Conservation (phyloP, 2,113 vertebrate species). For the Nycticebus coucang region DNA sequence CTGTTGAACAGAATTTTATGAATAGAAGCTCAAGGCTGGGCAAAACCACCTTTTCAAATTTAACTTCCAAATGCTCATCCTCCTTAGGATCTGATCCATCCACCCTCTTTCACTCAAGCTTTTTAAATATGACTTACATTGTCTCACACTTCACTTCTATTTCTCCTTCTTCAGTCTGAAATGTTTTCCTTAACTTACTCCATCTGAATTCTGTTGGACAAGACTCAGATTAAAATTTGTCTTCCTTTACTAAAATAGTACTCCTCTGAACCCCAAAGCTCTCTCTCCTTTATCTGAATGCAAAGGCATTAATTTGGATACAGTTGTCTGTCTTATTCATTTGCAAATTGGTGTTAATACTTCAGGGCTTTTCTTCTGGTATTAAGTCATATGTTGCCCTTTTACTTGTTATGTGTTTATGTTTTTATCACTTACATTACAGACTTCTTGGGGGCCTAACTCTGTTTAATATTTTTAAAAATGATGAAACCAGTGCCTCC, state of each 20-base stretch:
- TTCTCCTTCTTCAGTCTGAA: not conserved
- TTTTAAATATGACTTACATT: not conserved
- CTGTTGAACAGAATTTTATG: not conserved
- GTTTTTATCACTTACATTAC: not conserved
- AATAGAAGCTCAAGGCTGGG: not conserved
- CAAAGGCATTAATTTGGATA: not conserved
- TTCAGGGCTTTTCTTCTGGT: not conserved
- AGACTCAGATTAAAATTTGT: not conserved
- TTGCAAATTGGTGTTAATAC: not conserved
- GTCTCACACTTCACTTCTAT: not conserved
- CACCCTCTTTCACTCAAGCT: not conserved
- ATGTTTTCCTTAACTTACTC: not conserved
- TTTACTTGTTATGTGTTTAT: not conserved
- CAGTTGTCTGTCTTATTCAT: not conserved
- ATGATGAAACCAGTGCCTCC: not conserved
- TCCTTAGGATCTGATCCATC: not conserved
- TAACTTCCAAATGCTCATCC: not conserved
- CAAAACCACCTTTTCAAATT: not conserved
- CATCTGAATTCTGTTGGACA: not conserved
- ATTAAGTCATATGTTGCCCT: not conserved
- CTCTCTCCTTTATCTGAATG: not conserved
- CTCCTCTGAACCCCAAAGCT: not conserved
- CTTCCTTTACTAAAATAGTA: not conserved
- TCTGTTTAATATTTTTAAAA: not conserved
- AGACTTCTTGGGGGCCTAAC: not conserved